Evolutionary conservation across 2,888 invertebrate species (phyloP).

Genomic region (Dasysyrphus albostriatus): DNA sequence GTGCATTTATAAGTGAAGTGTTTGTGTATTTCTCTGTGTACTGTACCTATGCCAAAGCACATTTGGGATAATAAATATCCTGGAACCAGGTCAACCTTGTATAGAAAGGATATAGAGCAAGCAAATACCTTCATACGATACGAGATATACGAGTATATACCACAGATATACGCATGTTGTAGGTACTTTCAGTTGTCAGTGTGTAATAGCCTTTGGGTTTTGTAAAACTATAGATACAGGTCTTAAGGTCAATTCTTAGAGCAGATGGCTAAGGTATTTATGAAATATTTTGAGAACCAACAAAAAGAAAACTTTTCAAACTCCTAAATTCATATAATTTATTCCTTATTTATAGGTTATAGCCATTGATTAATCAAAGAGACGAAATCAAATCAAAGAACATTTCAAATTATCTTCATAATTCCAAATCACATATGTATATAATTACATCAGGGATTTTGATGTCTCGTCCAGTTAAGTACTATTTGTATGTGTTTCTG

Average conservation of each 20-base stretch:
- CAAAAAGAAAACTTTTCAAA: not conserved
- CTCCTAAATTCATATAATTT: not conserved
- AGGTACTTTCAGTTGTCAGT: not conserved
- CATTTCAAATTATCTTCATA: conserved; percentile 64
- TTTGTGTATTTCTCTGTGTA: conserved; percentile 6
- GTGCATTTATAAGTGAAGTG: conserved; percentile 36
- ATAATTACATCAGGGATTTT: conserved; percentile 66
- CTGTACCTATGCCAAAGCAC: not conserved
- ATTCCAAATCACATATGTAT: conserved; percentile 51
- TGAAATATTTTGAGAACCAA: not conserved
- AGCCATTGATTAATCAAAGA: conserved; percentile 14
- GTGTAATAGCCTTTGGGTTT: not conserved
- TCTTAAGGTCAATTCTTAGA: conserved; percentile 36
- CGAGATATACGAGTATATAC: too few relatives aligned
- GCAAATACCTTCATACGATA: not conserved
- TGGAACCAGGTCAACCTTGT: conserved; percentile 49
- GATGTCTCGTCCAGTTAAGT: conserved; percentile 26
- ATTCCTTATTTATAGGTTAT: not conserved
- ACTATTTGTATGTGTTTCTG: not conserved
- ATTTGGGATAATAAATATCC: conserved; percentile 44
- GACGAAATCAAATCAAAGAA: conserved; percentile 21
- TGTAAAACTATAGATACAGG: not conserved
- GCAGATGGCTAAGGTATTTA: not conserved
- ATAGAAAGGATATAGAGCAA: conserved; percentile 15
- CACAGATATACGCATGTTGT: conserved; percentile 6